A percentile compares a stretch with the other conserved stretches of the same genome.
Conservation (phyloP, 1,140 invertebrate genomes). For the Adoxophyes honmai region DNA sequence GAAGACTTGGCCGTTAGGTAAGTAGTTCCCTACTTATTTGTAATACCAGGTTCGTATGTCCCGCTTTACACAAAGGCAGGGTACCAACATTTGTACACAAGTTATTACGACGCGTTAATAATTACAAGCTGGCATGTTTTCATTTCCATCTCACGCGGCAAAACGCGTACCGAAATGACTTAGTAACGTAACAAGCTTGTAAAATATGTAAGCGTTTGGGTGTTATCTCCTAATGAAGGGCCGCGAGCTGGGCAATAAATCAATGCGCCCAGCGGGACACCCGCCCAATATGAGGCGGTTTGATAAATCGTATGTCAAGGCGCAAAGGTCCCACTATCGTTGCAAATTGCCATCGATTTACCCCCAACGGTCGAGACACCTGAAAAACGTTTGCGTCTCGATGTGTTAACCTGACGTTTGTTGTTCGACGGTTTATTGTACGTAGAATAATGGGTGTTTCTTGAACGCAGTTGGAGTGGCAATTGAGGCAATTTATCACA, state of each 20-base stretch:
- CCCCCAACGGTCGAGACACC: background rate
- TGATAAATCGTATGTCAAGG: slow-evolving; percentile 5
- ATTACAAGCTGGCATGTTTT: no score
- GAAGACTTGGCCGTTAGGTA: no score
- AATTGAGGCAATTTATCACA: no score
- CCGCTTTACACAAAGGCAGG: no score
- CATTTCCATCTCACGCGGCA: no score
- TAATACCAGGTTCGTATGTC: no score
- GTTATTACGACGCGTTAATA: no score
- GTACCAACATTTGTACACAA: no score
- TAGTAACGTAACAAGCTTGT: background rate
- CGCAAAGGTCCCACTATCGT: background rate
- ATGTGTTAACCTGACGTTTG: background rate
- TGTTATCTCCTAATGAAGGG: slow-evolving; percentile 13
- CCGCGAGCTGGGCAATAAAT: slow-evolving; percentile 6
- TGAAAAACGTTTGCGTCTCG: background rate
- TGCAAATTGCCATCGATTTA: slow-evolving; percentile 11
- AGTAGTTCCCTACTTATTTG: no score
- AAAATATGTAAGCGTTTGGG: slow-evolving; percentile 10
- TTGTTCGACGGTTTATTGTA: background rate
- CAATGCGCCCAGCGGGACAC: slow-evolving; percentile 8
- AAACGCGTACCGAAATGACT: no score
- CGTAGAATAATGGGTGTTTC: no score
- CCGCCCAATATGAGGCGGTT: background rate
- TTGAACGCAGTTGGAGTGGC: no score